Evolutionary conservation across 2,888 invertebrate species (phyloP).

Genomic region (Drosophila anomalata): DNA sequence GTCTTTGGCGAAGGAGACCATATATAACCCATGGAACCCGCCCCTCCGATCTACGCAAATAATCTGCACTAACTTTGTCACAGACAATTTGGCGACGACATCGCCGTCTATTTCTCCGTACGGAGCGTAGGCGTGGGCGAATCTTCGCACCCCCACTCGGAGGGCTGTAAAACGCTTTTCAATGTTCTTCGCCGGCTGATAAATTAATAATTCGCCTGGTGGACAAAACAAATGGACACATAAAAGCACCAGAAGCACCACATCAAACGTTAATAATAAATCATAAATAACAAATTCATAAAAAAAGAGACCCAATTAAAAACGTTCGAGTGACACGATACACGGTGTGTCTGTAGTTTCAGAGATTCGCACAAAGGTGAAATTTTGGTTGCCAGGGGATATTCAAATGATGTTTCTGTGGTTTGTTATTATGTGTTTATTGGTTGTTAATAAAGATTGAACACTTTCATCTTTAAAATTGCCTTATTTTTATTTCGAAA

Average conservation of each 20-base stretch:
- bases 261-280: conserved; percentile 73
- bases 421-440: background rate
- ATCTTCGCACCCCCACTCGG: conserved; percentile 26
- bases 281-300: conserved; percentile 54
- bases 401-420: background rate
- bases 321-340: conserved; percentile 32
- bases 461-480: background rate
- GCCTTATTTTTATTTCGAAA: background rate
- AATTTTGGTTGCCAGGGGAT: conserved; percentile 26
- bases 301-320: conserved; percentile 53
- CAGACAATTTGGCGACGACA: conserved; percentile 70
- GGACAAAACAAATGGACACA: conserved; percentile 60
- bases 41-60: conserved; percentile 62
- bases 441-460: background rate
- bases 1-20: conserved; percentile 52
- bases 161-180: conserved; percentile 62
- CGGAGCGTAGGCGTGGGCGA: conserved; percentile 23
- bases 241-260: conserved; percentile 58
- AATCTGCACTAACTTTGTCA: conserved; percentile 62
- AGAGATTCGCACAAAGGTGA: conserved; percentile 21
- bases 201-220: conserved; percentile 64
- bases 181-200: conserved; percentile 52
- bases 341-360: conserved; percentile 20
- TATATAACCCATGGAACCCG: conserved; percentile 17
- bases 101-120: conserved; percentile 34